A percentile compares a stretch with the other conserved stretches of the same genome.
phyloP scores from a whole-genome alignment of 2,797 vertebrate genomes.

The Columba guinea region DNA sequence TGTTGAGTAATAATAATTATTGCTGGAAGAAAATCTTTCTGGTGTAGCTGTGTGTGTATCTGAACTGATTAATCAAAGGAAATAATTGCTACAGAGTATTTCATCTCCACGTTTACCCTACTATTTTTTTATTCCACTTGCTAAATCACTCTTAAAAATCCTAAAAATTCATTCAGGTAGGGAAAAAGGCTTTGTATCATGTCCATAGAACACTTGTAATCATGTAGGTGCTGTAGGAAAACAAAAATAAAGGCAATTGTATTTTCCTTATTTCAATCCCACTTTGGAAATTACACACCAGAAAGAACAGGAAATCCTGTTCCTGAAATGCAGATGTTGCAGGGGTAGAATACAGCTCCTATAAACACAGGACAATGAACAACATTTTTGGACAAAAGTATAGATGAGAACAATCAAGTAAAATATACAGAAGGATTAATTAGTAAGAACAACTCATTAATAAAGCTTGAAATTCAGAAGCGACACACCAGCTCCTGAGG shows the following conservation, averaged over 20 bases:
- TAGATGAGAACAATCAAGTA: background rate
- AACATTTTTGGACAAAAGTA: background rate
- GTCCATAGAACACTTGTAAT: background rate
- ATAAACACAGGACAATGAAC: background rate
- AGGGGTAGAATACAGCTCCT: background rate
- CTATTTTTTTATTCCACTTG: background rate
- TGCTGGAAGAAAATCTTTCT: background rate
- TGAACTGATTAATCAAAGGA: background rate
- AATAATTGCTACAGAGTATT: background rate
- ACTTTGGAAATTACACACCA: background rate
- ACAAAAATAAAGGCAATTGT: background rate
- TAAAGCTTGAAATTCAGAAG: background rate
- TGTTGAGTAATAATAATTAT: background rate
- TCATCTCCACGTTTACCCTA: background rate
- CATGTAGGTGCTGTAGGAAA: background rate
- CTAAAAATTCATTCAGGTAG: background rate
- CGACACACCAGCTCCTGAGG: background rate
- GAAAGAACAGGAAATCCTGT: background rate
- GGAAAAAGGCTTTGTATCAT: background rate
- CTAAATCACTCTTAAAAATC: background rate
- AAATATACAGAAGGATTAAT: background rate
- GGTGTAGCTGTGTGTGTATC: background rate
- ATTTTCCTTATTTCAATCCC: background rate
- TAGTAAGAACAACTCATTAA: background rate
- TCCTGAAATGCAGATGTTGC: slow-evolving; percentile 2